Evolutionary conservation across 2,113 vertebrate species (phyloP).

Genomic region (Gallinago media): DNA sequence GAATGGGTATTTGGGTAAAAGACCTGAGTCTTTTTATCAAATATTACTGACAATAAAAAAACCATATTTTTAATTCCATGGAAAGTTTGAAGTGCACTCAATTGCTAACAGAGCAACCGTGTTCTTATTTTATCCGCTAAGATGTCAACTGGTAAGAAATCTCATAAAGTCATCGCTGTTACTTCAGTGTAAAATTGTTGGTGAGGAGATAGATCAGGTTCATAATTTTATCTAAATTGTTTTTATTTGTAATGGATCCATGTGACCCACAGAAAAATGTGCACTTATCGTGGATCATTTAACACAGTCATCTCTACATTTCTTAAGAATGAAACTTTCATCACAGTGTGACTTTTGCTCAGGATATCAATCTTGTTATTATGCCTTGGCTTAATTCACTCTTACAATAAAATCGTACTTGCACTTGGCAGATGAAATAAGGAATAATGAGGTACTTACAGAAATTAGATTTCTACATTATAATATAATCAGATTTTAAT

Average conservation of each 20-base stretch:
- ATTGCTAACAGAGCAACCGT: background rate
- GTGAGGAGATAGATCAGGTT: background rate
- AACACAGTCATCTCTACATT: slow-evolving; percentile 36
- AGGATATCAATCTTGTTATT: slow-evolving; percentile 65
- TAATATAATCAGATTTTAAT: slow-evolving; percentile 78
- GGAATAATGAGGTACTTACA: slow-evolving; percentile 77
- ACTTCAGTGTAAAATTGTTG: background rate
- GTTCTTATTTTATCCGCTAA: background rate
- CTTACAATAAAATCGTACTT: slow-evolving; percentile 67
- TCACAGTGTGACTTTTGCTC: slow-evolving; percentile 32
- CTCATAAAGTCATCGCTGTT: rapidly evolving
- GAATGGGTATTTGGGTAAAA: background rate
- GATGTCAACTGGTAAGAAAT: background rate
- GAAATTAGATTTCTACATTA: slow-evolving; percentile 75
- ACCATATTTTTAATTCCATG: background rate
- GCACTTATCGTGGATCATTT: slow-evolving; percentile 57
- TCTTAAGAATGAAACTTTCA: slow-evolving; percentile 57
- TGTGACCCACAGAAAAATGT: slow-evolving; percentile 27
- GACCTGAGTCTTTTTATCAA: background rate
- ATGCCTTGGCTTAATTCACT: slow-evolving; percentile 60
- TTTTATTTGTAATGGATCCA: slow-evolving; percentile 52
- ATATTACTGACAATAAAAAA: background rate
- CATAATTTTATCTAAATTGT: slow-evolving; percentile 11
- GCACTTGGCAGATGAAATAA: slow-evolving; percentile 75
- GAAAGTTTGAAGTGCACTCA: background rate